Base-by-base conservation (phyloP, 2,888 invertebrate genomes). In the Diarsia dahlii region DNA sequence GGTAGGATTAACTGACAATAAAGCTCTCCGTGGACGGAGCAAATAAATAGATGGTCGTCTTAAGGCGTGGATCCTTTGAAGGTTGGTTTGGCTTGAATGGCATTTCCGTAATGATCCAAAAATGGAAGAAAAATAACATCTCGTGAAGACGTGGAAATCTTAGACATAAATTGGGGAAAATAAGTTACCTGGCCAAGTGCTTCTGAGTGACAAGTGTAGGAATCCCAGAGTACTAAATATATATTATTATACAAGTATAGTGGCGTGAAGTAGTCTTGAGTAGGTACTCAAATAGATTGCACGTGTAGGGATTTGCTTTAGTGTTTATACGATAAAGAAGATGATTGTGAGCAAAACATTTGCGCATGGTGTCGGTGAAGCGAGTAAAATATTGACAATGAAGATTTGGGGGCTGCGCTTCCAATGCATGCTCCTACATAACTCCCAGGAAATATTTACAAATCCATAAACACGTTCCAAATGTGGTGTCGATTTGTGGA, bases 1-100 rank as follows among this genome's bases (percentile, higher is more conserved):
- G 56, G 68, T 39, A 54, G 70, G 84, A 78, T 86, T 78, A 84
- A 76, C 67, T 68, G 46, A 86, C 64, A 83, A 78, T 78, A 83
- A 71, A 67, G 28, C 52, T 78, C 54, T 82, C 3, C 10, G 63
- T 71, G n/a, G 28, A 46, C 56, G 68, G 13, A 68, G 70, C 64
- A 74, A 71, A 83, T 78, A 82, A 71, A 80, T 66, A 67, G 50
- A 77, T 64, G 56, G 65, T 66, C 81, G 28, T 68, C 48, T 64
- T 76, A 68, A 76, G 54, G 15, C 13, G 5, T 65, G 20, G 34
- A 62, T 70, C 23, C 10, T 75, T 75, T 74, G 50, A 71, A 81
- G 70, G 63, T 69, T 56, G 65, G 62, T 28, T 70, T 60, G 34
- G 20, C 60, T 62, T 60, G 8, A 68, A 71, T 50, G 0, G 50